Conservation (phyloP, 2,797 vertebrate genomes). For the Danionella dracula region DNA sequence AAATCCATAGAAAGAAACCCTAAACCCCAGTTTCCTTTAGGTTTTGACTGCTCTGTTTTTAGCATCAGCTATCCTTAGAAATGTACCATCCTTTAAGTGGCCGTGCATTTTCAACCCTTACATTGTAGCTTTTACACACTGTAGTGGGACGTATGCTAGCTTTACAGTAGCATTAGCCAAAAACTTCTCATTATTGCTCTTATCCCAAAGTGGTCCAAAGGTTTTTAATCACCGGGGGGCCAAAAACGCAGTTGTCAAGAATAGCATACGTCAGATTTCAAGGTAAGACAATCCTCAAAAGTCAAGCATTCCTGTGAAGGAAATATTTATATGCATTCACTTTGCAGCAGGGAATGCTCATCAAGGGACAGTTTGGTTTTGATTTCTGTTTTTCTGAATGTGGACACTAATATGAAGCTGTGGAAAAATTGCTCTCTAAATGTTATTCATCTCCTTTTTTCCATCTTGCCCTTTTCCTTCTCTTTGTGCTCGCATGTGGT, state of each 20-base stretch:
- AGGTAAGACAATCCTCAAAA: slow-evolving; percentile 57
- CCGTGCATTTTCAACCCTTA: neutral
- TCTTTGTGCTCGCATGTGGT: slow-evolving; percentile 31
- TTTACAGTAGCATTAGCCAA: neutral
- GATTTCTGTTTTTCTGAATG: slow-evolving; percentile 18
- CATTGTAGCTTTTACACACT: neutral
- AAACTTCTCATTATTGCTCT: slow-evolving; percentile 37
- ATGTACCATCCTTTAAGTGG: neutral
- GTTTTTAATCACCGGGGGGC: slow-evolving; percentile 66
- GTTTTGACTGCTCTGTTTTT: slow-evolving; percentile 5
- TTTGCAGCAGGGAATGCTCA: slow-evolving; percentile 2
- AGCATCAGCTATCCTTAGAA: neutral
- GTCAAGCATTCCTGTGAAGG: slow-evolving; percentile 13
- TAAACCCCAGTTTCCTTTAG: slow-evolving; percentile 4
- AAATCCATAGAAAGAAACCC: slow-evolving; percentile 23
- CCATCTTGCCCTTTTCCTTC: slow-evolving; percentile 6
- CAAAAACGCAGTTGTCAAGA: slow-evolving; percentile 66
- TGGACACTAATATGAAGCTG: slow-evolving; percentile 33
- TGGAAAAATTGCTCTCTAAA: slow-evolving; percentile 37
- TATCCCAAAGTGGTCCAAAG: slow-evolving; percentile 60
- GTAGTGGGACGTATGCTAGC: neutral
- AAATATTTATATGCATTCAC: slow-evolving; percentile 24
- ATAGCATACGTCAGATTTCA: slow-evolving; percentile 63
- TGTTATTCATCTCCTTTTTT: slow-evolving; percentile 23
- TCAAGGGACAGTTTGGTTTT: neutral